Conservation (phyloP, 2,797 vertebrate genomes). For the Eulemur albifrons region DNA sequence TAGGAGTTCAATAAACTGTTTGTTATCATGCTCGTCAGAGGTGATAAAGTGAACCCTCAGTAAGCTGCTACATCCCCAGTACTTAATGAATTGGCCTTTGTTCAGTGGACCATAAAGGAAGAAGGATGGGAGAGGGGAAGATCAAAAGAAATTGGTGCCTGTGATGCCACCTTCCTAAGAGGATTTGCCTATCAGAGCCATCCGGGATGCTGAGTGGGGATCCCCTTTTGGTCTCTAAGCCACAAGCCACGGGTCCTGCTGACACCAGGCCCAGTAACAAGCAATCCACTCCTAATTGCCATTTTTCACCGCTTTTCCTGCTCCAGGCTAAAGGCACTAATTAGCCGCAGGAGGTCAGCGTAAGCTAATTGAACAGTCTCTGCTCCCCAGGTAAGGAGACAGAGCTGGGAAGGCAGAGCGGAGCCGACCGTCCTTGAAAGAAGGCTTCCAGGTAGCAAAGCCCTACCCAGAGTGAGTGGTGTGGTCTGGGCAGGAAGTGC, state of each 20-base stretch:
- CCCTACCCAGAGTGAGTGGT: not conserved
- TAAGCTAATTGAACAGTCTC: not conserved
- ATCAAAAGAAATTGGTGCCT: not conserved
- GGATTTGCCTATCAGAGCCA: slow-evolving; percentile 25
- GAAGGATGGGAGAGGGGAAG: not conserved
- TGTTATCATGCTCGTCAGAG: not conserved
- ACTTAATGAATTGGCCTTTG: slow-evolving; percentile 20
- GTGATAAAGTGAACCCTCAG: not conserved
- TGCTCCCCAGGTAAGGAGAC: not conserved
- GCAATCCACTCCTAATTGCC: slow-evolving; percentile 17
- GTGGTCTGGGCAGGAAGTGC: not conserved
- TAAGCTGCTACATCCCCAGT: not conserved
- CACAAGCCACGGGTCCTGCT: not conserved
- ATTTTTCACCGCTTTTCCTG: not conserved
- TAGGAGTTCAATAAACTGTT: not conserved
- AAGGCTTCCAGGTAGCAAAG: not conserved
- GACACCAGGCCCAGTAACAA: not conserved
- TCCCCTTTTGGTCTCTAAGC: not conserved
- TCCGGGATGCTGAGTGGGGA: not conserved
- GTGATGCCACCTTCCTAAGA: not conserved
- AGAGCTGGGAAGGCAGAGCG: not conserved
- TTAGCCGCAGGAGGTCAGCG: not conserved
- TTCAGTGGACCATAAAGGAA: not conserved
- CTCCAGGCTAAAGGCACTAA: not conserved
- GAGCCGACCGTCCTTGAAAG: not conserved